Percentiles rank a stretch among this genome's conserved stretches.
These are phyloP conservation scores for Syrphus vitripennis DNA, from an alignment of 2,888 invertebrate species.

Conservation along the genomic window DNA sequence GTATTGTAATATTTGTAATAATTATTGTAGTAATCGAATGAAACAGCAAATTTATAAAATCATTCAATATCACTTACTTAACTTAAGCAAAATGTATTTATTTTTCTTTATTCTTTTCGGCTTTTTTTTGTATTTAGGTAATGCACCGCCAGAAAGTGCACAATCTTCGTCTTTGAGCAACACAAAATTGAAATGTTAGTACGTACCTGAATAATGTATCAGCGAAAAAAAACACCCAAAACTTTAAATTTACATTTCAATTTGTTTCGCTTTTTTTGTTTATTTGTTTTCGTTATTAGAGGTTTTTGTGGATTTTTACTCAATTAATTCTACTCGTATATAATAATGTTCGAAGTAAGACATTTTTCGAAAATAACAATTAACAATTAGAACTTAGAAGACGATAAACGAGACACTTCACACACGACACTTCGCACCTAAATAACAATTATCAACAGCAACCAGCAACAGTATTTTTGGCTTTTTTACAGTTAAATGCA, in stretches of 20 bases:
- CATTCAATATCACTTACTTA: neutral
- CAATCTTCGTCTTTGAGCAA: neutral
- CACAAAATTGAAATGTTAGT: neutral
- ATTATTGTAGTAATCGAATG: too few relatives aligned
- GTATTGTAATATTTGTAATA: too few relatives aligned
- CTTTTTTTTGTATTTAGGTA: too few relatives aligned
- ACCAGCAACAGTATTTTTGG: too few relatives aligned
- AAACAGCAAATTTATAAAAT: neutral
- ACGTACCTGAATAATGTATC: neutral
- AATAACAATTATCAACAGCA: neutral
- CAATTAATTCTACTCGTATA: too few relatives aligned
- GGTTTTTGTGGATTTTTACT: neutral
- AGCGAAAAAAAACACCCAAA: neutral
- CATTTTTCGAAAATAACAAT: neutral
- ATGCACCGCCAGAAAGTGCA: neutral
- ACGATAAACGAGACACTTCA: neutral
- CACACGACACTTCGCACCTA: neutral
- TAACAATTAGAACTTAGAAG: too few relatives aligned
- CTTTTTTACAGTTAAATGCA: too few relatives aligned
- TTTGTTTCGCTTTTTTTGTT: neutral
- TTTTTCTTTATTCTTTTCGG: neutral
- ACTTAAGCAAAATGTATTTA: neutral
- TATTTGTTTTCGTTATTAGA: neutral
- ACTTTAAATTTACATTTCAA: neutral
- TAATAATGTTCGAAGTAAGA: neutral